phyloP scores from a whole-genome alignment of 30 jellyfish, hydroid and myxozoan species.

The Pseudorhiza aurosa region DNA sequence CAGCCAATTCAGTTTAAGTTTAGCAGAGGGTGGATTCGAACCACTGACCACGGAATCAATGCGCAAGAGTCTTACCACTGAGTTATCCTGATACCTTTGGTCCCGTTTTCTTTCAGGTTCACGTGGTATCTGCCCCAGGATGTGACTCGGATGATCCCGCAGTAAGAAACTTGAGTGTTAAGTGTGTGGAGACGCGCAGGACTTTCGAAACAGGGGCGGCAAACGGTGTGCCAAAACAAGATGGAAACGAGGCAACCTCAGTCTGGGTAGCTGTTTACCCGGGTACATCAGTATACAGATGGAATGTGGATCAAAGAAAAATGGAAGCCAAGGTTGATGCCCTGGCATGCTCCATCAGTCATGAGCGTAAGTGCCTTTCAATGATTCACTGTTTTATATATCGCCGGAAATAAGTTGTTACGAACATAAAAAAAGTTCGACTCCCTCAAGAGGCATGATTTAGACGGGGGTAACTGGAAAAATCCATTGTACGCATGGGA shows the following conservation, averaged over 20 bases:
- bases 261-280: constrained; percentile 96
- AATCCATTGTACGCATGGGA: no score
- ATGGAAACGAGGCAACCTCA: constrained; percentile 37
- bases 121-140: constrained; percentile 63
- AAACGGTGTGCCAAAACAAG: not conserved
- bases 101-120: constrained; percentile 25
- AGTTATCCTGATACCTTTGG: no score
- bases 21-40: no score
- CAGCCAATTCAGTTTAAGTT: no score
- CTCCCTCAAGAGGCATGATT: not conserved
- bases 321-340: constrained; percentile 75
- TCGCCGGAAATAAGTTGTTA: no score
- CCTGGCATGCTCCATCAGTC: constrained; percentile 53
- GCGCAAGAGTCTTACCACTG: no score
- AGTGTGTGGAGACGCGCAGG: constrained; percentile 79
- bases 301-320: constrained; percentile 83
- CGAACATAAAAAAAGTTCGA: not conserved
- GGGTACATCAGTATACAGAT: constrained; percentile 84
- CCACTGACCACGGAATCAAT: no score
- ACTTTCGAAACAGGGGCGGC: constrained; percentile 36
- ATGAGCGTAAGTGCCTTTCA: constrained; percentile 65
- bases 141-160: constrained; percentile 56
- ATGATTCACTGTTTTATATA: no score
- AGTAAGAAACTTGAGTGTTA: constrained; percentile 51
- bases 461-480: not conserved